A percentile compares a stretch with the other conserved stretches of the same genome.
Evolutionary conservation across 1,140 invertebrate genomes (phyloP).

Genomic region (Polypedilum vanderplanki): DNA sequence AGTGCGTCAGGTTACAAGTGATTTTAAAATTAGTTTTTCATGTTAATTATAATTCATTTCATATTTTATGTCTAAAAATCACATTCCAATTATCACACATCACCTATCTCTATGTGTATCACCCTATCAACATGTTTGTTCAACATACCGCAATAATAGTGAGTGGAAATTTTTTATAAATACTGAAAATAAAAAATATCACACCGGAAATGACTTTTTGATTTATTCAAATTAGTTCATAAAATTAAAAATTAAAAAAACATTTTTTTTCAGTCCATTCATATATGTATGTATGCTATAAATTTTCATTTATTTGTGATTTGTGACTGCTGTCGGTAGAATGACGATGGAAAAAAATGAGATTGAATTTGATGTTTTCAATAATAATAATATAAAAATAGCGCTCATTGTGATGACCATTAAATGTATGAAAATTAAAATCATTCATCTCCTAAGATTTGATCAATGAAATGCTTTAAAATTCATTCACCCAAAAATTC

Average conservation of each 20-base stretch:
- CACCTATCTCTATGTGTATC: background rate
- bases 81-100: conserved; percentile 10
- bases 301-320: background rate
- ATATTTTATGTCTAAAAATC: too few species aligned
- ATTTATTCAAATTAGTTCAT: conserved; percentile 24
- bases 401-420: background rate
- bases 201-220: conserved; percentile 28
- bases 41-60: too few species aligned
- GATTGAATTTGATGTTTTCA: background rate
- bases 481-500: background rate
- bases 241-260: conserved; percentile 6
- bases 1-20: too few species aligned
- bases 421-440: background rate
- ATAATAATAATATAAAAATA: background rate
- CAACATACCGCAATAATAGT: background rate
- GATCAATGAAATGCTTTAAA: background rate
- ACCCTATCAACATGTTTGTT: background rate
- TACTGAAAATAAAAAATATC: background rate
- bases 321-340: background rate
- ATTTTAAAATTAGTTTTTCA: too few species aligned
- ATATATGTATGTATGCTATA: background rate
- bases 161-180: background rate
- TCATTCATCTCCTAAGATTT: background rate
- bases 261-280: background rate
- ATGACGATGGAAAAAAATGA: background rate